These are phyloP conservation scores for Neolamprologus hecqui DNA, from an alignment of 2,113 vertebrate species.

Conservation along the genomic window DNA sequence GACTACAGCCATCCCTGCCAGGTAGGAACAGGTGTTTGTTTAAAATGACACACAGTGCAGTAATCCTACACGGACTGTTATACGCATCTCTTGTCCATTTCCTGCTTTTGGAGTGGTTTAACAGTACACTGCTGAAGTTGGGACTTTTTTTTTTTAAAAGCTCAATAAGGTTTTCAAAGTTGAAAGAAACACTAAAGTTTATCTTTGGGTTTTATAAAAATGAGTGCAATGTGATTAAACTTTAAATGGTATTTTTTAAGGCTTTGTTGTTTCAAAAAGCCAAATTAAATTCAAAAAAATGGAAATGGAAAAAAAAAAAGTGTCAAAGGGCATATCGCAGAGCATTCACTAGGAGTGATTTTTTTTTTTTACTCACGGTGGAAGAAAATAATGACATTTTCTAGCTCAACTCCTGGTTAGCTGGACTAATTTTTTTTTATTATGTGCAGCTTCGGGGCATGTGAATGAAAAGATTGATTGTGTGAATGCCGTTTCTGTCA, in stretches of 20 bases:
- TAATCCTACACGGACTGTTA: background rate
- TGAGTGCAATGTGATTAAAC: background rate
- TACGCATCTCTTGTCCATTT: background rate
- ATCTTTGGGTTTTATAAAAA: background rate
- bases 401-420: conserved; percentile 46
- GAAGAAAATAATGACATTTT: conserved; percentile 50
- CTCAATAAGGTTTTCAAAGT: background rate
- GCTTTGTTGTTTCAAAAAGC: background rate
- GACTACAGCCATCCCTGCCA: conserved; percentile 44
- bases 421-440: conserved; percentile 57
- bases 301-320: background rate
- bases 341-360: conserved; percentile 26
- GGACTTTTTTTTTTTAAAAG: background rate
- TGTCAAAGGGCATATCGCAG: conserved; percentile 37
- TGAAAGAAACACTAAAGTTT: background rate
- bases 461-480: conserved; percentile 68
- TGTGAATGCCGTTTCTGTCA: conserved; percentile 61
- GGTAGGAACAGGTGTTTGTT: conserved; percentile 58
- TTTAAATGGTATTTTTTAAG: background rate
- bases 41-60: background rate
- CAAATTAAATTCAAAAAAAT: background rate
- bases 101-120: background rate
- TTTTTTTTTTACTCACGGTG: background rate
- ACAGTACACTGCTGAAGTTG: background rate
- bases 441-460: conserved; percentile 57